A percentile compares a stretch with the other conserved stretches of the same genome.
phyloP scores from a whole-genome alignment of 2,888 invertebrate species.

The Drosophila tripunctata region DNA sequence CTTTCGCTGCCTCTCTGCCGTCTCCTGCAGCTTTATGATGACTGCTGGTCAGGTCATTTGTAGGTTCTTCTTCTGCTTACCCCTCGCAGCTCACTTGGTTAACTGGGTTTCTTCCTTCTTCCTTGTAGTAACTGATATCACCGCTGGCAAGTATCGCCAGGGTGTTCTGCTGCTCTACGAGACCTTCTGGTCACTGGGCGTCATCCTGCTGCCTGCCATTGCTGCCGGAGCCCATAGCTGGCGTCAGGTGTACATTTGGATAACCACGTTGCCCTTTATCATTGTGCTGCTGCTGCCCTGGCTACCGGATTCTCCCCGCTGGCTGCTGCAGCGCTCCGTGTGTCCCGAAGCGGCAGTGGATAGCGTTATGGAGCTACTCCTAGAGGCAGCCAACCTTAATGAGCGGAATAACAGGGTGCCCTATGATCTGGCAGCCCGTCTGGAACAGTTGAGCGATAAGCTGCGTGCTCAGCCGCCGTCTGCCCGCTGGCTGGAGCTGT shows the following conservation, averaged over 20 bases:
- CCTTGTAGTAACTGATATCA: conserved; percentile 85
- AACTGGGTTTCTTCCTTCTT: too few relatives aligned
- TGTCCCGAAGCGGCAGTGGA: conserved; percentile 56
- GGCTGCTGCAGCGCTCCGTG: conserved; percentile 81
- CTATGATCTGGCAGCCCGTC: conserved; percentile 71
- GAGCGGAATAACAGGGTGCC: conserved; percentile 76
- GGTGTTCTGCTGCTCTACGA: conserved; percentile 83
- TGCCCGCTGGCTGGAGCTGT: conserved; percentile 80
- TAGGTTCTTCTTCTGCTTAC: conserved; percentile 60
- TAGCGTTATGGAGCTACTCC: conserved; percentile 78
- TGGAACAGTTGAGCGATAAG: conserved; percentile 53
- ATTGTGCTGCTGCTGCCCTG: conserved; percentile 83
- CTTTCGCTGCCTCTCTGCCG: conserved; percentile 83
- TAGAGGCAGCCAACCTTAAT: conserved; percentile 81
- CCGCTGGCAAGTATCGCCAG: conserved; percentile 80
- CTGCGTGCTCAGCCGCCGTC: conserved; percentile 66
- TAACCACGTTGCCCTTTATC: conserved; percentile 82
- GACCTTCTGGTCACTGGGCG: conserved; percentile 84
- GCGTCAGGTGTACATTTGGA: conserved; percentile 83
- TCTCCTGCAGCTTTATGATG: conserved; percentile 84
- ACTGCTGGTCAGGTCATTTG: conserved; percentile 84
- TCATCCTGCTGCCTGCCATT: conserved; percentile 83
- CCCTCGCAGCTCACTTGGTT: neutral
- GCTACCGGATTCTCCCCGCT: conserved; percentile 85
- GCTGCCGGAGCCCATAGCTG: conserved; percentile 82